A percentile compares a stretch with the other conserved stretches of the same genome.
These are phyloP conservation scores for Epinotia ramella DNA, from an alignment of 2,888 invertebrate species.

Conservation along the genomic window DNA sequence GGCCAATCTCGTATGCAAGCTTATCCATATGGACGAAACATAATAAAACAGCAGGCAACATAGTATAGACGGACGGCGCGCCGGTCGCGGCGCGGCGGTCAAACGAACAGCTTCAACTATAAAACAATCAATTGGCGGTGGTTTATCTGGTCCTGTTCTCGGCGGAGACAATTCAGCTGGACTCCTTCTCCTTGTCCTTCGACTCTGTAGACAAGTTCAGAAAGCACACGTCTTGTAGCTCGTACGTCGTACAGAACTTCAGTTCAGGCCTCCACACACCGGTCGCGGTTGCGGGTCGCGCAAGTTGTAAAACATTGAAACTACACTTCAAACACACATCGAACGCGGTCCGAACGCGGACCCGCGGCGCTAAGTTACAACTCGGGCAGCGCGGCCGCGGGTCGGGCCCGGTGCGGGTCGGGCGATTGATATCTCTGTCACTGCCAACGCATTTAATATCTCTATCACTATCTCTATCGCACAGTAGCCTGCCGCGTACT, in stretches of 20 bases:
- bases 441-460: too few species aligned
- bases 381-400: too few species aligned
- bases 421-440: too few species aligned
- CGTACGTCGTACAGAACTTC: neutral
- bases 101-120: constrained; percentile 71
- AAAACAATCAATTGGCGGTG: constrained; percentile 84
- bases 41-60: constrained; percentile 76
- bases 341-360: too few species aligned
- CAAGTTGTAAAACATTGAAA: too few species aligned
- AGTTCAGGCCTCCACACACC: too few species aligned
- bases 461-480: too few species aligned
- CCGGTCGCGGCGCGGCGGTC: constrained; percentile 57
- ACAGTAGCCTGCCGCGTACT: too few species aligned
- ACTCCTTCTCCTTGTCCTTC: constrained; percentile 89
- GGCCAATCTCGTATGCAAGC: constrained; percentile 71
- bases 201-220: constrained; percentile 83
- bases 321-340: too few species aligned
- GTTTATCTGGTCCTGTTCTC: constrained; percentile 80
- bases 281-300: too few species aligned
- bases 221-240: constrained; percentile 21
- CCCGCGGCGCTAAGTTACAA: too few species aligned
- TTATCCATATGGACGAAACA: constrained; percentile 61
- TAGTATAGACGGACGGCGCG: constrained; percentile 57
- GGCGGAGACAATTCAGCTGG: constrained; percentile 86
- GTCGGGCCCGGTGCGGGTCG: too few species aligned